Evolutionary conservation across 2,888 invertebrate species (phyloP), one percentile per base, ranked within the genome.

Genomic region (Aricia artaxerxes): DNA sequence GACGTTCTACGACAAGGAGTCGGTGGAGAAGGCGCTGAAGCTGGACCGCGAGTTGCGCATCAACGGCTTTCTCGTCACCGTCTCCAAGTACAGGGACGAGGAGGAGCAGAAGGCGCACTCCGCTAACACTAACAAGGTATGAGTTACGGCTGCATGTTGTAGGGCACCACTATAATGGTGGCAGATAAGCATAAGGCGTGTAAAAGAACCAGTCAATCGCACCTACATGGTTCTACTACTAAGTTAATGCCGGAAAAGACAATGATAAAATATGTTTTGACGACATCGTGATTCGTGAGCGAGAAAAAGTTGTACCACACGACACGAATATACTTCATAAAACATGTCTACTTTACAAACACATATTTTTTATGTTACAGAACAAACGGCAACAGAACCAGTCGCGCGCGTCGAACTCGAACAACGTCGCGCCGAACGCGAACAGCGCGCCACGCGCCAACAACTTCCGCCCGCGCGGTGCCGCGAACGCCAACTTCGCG

Each of bases 31-130:
- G 83, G 94, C 94, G 61, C 87, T 94, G 85, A 93, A 92, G 88
- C 84, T 94, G 87, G 94, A 94, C 86, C 91, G 94, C 81, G 94
- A 94, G 90, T 88, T 94, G 86, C 93, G 94, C 88, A 91, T 94
- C 88, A 94, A 94, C 88, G 94, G 94, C 16, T 94, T 94, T 90
- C 90, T 93, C 75, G 92, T 94, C 82, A 94, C 94, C 85, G 93
- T 94, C 79, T 89, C 92, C 87, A 93, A 93, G 89, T 94, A 93
- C 89, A 88, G 94, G 80, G 94, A 94, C 82, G 94, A 94, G 82
- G 94, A 94, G 80, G 94, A 94, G 80, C 93, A 93, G 89, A 93
- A 93, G 88, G 92, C 91, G 64, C 93, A 92, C 84, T 86, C 90
- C 16, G 90, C 93, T 78, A 92, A 90, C 82, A 86, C 86, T 7